Evolutionary conservation across 2,113 vertebrate species (phyloP).

Genomic region (Pterophyllum scalare): DNA sequence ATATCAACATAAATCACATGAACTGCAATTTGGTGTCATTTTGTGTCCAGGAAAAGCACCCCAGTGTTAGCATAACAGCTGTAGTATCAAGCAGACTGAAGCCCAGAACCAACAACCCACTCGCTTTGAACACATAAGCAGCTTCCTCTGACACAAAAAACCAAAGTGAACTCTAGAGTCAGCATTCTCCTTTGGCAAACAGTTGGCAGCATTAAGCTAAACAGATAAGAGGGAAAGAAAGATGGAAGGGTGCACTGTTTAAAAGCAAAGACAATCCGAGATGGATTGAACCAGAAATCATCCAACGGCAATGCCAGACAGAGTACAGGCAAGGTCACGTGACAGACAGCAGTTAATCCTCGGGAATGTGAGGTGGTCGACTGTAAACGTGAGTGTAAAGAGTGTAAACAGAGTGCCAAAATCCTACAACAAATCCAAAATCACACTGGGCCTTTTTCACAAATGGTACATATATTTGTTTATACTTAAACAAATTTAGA

Average conservation of each 20-base stretch:
- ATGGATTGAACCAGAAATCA: not conserved
- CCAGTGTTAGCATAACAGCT: conserved; percentile 15
- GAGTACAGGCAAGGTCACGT: no score
- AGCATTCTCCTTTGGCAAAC: conserved; percentile 61
- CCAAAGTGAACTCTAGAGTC: conserved; percentile 47
- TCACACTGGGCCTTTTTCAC: no score
- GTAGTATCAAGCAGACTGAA: conserved; percentile 3
- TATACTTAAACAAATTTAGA: no score
- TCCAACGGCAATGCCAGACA: no score
- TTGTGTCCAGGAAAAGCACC: not conserved
- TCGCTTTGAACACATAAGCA: conserved; percentile 55
- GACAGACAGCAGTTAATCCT: no score
- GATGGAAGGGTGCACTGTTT: not conserved
- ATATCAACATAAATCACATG: not conserved
- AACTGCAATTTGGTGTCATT: not conserved
- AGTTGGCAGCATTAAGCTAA: conserved; percentile 32
- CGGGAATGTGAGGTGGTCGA: no score
- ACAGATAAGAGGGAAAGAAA: conserved; percentile 8
- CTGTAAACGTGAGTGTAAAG: no score
- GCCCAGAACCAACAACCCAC: conserved; percentile 15
- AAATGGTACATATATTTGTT: no score
- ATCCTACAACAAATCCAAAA: no score
- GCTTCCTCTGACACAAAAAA: conserved; percentile 51
- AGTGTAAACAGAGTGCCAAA: no score
- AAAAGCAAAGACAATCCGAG: not conserved